A percentile compares a stretch with the other conserved stretches of the same genome.
Conservation (phyloP, 2,113 vertebrate genomes). For the Oenanthe oenanthe region DNA sequence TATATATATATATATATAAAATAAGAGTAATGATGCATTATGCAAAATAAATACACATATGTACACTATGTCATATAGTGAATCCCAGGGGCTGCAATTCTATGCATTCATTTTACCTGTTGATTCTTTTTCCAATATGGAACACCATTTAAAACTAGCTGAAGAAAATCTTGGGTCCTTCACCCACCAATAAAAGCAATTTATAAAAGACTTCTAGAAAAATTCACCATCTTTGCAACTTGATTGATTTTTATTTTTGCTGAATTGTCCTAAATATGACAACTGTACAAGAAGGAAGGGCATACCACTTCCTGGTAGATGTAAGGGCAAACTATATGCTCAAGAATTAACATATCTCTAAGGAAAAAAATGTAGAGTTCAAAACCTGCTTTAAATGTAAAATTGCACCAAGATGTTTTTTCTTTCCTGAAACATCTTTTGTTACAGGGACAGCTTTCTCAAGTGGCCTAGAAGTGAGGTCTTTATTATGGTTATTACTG, state of each 20-base stretch:
- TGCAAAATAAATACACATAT: neutral
- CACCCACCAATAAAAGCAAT: neutral
- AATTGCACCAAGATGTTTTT: neutral
- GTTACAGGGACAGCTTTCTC: neutral
- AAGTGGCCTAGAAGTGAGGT: neutral
- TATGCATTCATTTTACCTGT: neutral
- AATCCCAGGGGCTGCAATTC: neutral
- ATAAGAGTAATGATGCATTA: neutral
- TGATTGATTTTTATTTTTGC: neutral
- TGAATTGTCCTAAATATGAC: neutral
- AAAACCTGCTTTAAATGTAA: neutral
- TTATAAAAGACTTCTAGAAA: neutral
- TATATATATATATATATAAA: neutral
- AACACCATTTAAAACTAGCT: neutral
- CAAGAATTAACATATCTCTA: neutral
- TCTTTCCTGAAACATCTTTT: neutral
- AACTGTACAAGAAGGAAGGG: neutral
- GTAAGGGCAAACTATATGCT: neutral
- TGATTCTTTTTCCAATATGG: neutral
- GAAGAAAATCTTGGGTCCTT: neutral
- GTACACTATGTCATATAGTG: neutral
- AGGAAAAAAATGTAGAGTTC: neutral
- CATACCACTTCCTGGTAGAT: neutral
- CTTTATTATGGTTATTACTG: neutral
- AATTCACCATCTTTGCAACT: neutral